Percentiles rank a stretch among this genome's conserved stretches.
These are phyloP conservation scores for Ginglymostoma cirratum DNA, from an alignment of 2,113 vertebrate genomes.

Conservation along the genomic window DNA sequence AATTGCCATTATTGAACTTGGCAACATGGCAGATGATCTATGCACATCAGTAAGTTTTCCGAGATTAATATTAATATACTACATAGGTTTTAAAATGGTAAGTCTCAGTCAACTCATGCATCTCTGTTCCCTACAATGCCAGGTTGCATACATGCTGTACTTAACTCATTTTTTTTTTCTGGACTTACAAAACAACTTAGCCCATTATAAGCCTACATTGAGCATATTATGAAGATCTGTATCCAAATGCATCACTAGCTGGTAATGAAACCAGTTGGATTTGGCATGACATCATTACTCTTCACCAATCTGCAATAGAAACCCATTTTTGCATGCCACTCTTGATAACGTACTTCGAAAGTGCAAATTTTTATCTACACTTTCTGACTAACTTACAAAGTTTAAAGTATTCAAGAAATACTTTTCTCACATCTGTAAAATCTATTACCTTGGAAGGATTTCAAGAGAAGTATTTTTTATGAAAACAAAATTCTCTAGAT, in stretches of 20 bases:
- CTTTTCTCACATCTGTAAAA: conserved; percentile 12
- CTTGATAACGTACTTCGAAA: too few relatives aligned
- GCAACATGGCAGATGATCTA: neutral
- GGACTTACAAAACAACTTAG: neutral
- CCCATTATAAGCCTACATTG: neutral
- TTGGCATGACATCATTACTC: neutral
- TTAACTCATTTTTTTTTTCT: neutral
- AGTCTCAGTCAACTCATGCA: neutral
- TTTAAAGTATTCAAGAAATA: neutral
- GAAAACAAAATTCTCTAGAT: neutral
- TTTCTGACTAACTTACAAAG: neutral
- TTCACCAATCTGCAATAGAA: neutral
- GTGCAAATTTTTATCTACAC: neutral
- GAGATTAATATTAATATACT: neutral
- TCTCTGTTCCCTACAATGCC: neutral
- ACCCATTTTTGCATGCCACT: neutral
- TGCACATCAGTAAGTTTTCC: neutral
- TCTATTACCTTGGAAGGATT: neutral
- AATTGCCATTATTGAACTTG: too few relatives aligned
- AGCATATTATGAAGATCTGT: neutral
- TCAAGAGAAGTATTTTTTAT: neutral
- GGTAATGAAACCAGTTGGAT: neutral
- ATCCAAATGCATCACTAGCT: neutral
- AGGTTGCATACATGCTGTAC: neutral
- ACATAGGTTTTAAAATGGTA: neutral